A percentile compares a stretch with the other conserved stretches of the same genome.
Evolutionary conservation across 2,888 invertebrate species (phyloP).

Genomic region (Seira ritae): DNA sequence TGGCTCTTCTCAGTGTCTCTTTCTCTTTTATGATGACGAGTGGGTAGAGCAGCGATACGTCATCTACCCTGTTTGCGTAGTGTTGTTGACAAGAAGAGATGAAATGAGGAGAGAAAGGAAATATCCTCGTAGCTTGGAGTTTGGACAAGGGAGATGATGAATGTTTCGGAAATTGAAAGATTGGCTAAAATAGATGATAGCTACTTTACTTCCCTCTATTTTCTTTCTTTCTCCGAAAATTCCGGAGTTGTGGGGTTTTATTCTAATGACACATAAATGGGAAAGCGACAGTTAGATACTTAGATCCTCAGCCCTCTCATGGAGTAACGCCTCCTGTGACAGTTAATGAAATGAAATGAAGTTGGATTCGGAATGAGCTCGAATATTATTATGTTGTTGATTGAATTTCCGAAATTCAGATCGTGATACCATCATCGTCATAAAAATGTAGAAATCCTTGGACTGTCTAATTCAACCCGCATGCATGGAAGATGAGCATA

Average conservation of each 20-base stretch:
- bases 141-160: conserved; percentile 32
- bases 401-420: too few species aligned
- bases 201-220: background rate
- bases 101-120: conserved; percentile 12
- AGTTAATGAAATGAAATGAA: too few species aligned
- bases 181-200: background rate
- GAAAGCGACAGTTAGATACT: too few species aligned
- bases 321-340: too few species aligned
- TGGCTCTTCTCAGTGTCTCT: conserved; percentile 1
- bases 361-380: too few species aligned
- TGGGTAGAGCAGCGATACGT: background rate
- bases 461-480: background rate
- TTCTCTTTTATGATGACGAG: conserved; percentile 9
- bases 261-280: too few species aligned
- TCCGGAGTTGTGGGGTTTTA: too few species aligned
- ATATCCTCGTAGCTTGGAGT: background rate
- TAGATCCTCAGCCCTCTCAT: too few species aligned
- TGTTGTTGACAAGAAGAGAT: conserved; percentile 7
- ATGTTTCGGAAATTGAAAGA: conserved; percentile 45
- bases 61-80: conserved; percentile 2
- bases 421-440: too few species aligned
- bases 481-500: too few species aligned
- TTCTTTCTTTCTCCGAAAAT: background rate
- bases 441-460: background rate
- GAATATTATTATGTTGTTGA: too few species aligned